A percentile compares a stretch with the other conserved stretches of the same genome.
Conservation (phyloP, 1,140 invertebrate genomes). For the Dreissena rostriformis region DNA sequence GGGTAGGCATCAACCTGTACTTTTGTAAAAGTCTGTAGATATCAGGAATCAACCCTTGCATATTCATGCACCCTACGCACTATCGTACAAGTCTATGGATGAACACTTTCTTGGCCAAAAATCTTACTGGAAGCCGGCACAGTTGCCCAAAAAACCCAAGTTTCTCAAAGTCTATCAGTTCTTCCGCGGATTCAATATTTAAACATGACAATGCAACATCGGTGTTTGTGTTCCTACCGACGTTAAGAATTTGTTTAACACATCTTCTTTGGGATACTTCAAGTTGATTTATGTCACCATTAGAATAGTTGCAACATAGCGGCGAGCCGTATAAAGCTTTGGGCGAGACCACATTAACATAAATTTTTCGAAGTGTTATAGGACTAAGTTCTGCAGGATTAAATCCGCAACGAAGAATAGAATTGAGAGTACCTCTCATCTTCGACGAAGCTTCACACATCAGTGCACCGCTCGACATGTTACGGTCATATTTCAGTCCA, state of each 20-base stretch:
- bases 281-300: background rate
- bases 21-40: no score
- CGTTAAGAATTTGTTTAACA: conserved; percentile 1
- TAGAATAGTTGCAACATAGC: background rate
- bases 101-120: background rate
- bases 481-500: background rate
- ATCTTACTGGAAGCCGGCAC: background rate
- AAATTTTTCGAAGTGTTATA: background rate
- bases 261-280: background rate
- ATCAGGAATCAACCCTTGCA: no score
- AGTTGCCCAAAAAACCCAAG: background rate
- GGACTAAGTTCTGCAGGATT: conserved; percentile 1
- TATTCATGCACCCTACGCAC: no score
- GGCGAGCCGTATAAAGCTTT: conserved; percentile 17
- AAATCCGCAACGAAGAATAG: background rate
- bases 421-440: conserved; percentile 2
- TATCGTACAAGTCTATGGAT: background rate
- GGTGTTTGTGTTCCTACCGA: background rate
- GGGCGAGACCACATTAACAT: background rate
- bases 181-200: background rate
- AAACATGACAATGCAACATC: conserved; percentile 1
- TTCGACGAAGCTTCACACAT: background rate
- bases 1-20: no score
- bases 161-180: background rate
- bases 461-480: background rate